Evolutionary conservation across 2,113 vertebrate species (phyloP).

Genomic region (Elephantulus edwardii): DNA sequence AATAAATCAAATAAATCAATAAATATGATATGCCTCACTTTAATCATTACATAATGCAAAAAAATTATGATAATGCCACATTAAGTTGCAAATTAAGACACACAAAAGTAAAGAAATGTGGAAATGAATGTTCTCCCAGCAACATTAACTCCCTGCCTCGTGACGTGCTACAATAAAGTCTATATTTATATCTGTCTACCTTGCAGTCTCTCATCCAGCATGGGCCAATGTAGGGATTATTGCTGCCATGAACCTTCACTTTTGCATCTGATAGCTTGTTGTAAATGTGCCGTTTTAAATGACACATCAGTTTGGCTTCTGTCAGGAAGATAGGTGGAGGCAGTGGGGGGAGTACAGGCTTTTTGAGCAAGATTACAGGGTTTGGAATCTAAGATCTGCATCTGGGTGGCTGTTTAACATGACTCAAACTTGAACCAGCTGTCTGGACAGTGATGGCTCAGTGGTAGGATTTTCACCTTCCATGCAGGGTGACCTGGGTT

Average conservation of each 20-base stretch:
- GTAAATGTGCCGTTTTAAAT: conserved; percentile 61
- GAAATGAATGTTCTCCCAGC: conserved; percentile 72
- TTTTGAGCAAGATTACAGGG: not conserved
- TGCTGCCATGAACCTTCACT: conserved; percentile 69
- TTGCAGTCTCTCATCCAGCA: conserved; percentile 60
- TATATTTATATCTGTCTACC: conserved; percentile 76
- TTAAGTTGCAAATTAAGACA: conserved; percentile 81
- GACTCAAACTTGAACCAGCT: not conserved
- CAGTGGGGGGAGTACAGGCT: not conserved
- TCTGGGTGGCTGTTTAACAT: not conserved
- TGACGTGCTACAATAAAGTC: conserved; percentile 72
- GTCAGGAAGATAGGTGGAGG: not conserved
- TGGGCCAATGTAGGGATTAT: conserved; percentile 40
- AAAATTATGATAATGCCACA: conserved; percentile 80
- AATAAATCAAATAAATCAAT: conserved; percentile 82
- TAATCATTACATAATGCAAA: conserved; percentile 82
- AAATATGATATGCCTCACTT: conserved; percentile 78
- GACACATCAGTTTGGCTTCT: conserved; percentile 43
- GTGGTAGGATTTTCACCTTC: not conserved
- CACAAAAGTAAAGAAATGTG: conserved; percentile 74
- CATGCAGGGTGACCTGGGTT: not conserved
- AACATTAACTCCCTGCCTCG: conserved; percentile 69
- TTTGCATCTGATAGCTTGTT: conserved; percentile 66
- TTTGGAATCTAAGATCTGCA: not conserved
- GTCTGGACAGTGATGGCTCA: not conserved